These are phyloP conservation scores for Tinea trinotella DNA, from an alignment of 2,888 invertebrate species.

Conservation along the genomic window DNA sequence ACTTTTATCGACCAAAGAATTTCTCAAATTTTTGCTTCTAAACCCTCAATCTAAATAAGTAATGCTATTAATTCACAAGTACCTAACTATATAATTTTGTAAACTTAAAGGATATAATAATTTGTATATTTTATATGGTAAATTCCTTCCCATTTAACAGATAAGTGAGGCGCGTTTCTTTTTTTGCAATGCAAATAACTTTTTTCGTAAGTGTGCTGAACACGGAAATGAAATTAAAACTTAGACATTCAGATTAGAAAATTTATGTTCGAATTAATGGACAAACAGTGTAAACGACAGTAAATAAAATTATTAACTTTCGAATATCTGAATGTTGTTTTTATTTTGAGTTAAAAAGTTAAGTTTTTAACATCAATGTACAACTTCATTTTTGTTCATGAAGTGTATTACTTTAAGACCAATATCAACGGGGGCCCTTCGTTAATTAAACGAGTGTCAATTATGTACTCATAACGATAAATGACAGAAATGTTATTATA, in stretches of 20 bases:
- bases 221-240: background rate
- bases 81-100: background rate
- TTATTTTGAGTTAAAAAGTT: background rate
- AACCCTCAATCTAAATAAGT: background rate
- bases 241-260: slow-evolving; percentile 6
- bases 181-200: background rate
- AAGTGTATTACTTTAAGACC: slow-evolving; percentile 1
- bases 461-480: slow-evolving; percentile 10
- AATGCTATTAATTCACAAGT: background rate
- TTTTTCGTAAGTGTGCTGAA: background rate
- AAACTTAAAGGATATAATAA: background rate
- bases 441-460: slow-evolving; percentile 11
- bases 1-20: slow-evolving; percentile 49
- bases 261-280: slow-evolving; percentile 4
- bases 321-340: background rate
- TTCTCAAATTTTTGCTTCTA: slow-evolving; percentile 42
- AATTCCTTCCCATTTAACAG: background rate
- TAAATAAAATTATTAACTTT: too few species aligned
- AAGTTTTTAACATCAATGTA: slow-evolving; percentile 8
- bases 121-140: background rate
- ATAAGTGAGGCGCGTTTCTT: background rate
- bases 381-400: slow-evolving; percentile 2
- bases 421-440: slow-evolving; percentile 7
- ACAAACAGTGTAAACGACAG: too few species aligned
- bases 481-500: background rate